Percentiles rank a stretch among this genome's conserved stretches.
Conservation (phyloP, 2,113 vertebrate species). For the Phaethon lepturus region DNA sequence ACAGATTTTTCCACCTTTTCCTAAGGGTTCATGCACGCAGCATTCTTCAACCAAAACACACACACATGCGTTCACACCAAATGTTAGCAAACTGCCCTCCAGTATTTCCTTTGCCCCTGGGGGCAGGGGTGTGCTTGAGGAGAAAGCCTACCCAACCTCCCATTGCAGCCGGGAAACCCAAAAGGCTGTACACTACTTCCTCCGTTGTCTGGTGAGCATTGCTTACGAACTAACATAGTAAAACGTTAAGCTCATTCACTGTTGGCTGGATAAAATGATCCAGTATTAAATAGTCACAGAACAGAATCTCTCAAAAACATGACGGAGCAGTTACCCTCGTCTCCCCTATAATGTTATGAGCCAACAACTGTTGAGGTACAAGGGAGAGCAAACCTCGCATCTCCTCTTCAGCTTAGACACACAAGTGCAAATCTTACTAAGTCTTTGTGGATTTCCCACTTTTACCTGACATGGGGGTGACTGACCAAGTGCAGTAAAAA, state of each 20-base stretch:
- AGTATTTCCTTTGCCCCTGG: neutral
- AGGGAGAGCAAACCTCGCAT: neutral
- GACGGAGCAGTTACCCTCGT: neutral
- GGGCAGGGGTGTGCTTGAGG: neutral
- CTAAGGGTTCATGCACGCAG: neutral
- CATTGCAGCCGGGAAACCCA: neutral
- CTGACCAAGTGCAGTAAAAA: neutral
- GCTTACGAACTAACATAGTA: neutral
- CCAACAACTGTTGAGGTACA: neutral
- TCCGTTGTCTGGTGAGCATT: neutral
- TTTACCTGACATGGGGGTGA: accelerated
- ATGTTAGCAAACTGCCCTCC: neutral
- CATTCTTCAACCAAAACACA: neutral
- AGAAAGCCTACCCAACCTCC: neutral
- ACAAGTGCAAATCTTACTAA: neutral
- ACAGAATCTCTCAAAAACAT: neutral
- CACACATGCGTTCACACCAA: accelerated
- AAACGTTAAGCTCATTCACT: neutral
- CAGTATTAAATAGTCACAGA: neutral
- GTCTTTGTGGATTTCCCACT: neutral
- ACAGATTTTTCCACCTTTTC: neutral
- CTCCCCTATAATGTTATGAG: neutral
- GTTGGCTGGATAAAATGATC: neutral
- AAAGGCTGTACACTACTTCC: neutral
- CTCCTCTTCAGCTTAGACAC: neutral